phyloP scores from a whole-genome alignment of 2,888 invertebrate species.

The Blastobasis adustella region DNA sequence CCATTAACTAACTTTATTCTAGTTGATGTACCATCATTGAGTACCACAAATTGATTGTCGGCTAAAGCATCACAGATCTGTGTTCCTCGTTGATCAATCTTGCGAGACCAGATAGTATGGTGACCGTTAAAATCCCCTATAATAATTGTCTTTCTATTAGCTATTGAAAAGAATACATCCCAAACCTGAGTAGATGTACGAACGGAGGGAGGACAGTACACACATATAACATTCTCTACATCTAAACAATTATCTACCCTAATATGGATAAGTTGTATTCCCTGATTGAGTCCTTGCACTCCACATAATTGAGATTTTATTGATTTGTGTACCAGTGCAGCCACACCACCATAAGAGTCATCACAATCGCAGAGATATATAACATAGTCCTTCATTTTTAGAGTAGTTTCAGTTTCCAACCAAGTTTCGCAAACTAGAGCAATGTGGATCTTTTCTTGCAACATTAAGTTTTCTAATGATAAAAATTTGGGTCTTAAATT shows the following conservation, averaged over 20 bases:
- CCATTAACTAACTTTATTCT: constrained; percentile 9
- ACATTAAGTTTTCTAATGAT: constrained; percentile 1
- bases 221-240: constrained; percentile 11
- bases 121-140: constrained; percentile 13
- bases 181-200: constrained; percentile 6
- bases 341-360: no score
- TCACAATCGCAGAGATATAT: constrained; percentile 14
- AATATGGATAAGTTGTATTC: constrained; percentile 9
- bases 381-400: constrained; percentile 7
- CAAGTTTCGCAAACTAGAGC: constrained; percentile 16
- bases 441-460: constrained; percentile 14
- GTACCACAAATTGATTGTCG: constrained; percentile 3
- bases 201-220: constrained; percentile 13
- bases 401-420: constrained; percentile 3
- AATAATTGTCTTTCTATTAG: constrained; percentile 6
- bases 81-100: constrained; percentile 5
- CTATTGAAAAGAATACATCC: not conserved
- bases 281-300: not conserved
- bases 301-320: not conserved
- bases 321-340: constrained; percentile 10
- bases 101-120: constrained; percentile 7
- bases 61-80: constrained; percentile 6
- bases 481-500: constrained; percentile 7
- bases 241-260: constrained; percentile 5
- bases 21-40: constrained; percentile 10